Base-by-base conservation (phyloP, 1,140 invertebrate species). In the Leptinotarsa defecta region DNA sequence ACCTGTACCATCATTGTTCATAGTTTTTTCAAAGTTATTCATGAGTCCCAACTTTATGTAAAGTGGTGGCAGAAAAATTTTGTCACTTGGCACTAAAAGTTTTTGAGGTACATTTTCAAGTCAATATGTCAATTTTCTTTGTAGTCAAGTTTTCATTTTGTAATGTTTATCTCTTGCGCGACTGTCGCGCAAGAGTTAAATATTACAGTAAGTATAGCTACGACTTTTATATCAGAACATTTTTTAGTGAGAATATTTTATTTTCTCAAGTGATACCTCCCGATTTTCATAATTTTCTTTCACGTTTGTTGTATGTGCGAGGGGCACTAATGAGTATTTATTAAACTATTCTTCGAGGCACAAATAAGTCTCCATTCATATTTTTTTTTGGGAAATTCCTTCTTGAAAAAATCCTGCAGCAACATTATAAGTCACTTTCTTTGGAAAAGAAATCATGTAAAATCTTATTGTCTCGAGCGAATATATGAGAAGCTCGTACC, bases 171-270 rank as follows among this genome's bases (percentile, higher is more conserved):
- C 19, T 73, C 71, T 80, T 74, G 80, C 81, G 61, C 85, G 78
- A 77, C 83, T 87, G 76, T 27, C 27, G 5, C 27, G 27, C 83
- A 72, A 48, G 85, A 22, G 20, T 1, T 22, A 22, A 22, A 22
- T 22, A 1, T 22, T 22, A 22, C 22, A 2, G 22, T 24, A 24
- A 24, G 70, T 73, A 86, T 81, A 13, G 78, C 73, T 61, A 85
- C 68, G 22, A 85, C 81, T 80, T 85, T 85, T 62, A 84, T 76
- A 78, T 85, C 83, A 20, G 75, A 79, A 79, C 78, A 84, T 62
- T 85, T 77, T 48, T 57, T 5, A 27, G 5, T 27, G 27, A 5
- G 27, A 27, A 27, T 27, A 27, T 27, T 27, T 27, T 4, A 27
- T 27, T 27, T 27, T 27, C 5, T 5, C 49, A 6, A 77, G 57